Conservation (phyloP, 2,797 vertebrate genomes). For the Paramormyrops hopkinsi region DNA sequence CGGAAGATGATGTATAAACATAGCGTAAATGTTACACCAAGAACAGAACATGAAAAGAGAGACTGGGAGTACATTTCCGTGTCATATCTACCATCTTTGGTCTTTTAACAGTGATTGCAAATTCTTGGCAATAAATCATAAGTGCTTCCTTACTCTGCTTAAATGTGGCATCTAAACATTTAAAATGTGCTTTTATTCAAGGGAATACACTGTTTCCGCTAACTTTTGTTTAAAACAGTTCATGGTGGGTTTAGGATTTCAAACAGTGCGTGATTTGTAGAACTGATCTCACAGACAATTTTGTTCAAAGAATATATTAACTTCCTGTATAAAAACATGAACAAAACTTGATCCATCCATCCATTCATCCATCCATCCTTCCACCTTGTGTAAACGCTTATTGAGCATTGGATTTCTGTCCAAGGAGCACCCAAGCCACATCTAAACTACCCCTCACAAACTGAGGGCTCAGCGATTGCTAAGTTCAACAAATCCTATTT, state of each 20-base stretch:
- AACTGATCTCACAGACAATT: conserved; percentile 7
- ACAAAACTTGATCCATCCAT: not conserved
- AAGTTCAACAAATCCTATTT: not conserved
- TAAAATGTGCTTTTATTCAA: conserved; percentile 24
- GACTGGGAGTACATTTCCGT: not conserved
- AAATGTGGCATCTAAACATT: conserved; percentile 11
- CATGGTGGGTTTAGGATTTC: conserved; percentile 6
- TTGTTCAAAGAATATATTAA: conserved; percentile 9
- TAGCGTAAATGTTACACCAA: not conserved
- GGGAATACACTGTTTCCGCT: not conserved
- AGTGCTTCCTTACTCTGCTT: conserved; percentile 11
- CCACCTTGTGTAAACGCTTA: not conserved
- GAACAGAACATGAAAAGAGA: not conserved
- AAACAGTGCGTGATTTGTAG: conserved; percentile 13
- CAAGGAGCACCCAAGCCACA: not conserved
- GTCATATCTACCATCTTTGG: conserved; percentile 9
- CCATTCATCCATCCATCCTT: not conserved
- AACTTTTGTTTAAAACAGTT: conserved; percentile 13
- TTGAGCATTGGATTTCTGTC: not conserved
- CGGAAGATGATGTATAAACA: conserved; percentile 3
- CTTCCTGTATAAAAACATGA: not conserved
- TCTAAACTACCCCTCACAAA: not conserved
- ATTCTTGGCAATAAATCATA: conserved; percentile 6
- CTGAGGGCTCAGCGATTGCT: not conserved
- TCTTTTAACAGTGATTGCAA: conserved; percentile 1